Evolutionary conservation across 2,888 invertebrate species (phyloP), one percentile per base, ranked within the genome.

Genomic region (Trichopoda pennipes): DNA sequence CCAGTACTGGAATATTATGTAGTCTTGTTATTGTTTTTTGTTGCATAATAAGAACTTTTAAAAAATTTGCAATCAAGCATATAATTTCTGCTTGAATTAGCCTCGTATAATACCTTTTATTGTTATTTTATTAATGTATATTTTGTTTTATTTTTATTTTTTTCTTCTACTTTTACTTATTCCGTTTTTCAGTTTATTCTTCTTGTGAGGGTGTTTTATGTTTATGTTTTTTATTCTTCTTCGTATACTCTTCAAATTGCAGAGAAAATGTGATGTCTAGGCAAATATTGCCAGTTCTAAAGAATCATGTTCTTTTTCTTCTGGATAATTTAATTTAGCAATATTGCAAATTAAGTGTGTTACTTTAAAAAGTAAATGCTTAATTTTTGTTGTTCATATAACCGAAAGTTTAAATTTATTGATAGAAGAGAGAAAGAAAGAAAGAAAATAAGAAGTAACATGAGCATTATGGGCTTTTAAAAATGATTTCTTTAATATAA

Each of bases 181-280:
- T 38, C 42, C 12, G 56, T 42, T 69, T 8, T 38, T 47, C 21
- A 12, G 6, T 16, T 44, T 28, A 21, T 60, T 42, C 10, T 64
- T 49, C 32, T 53, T 73, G 61, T 58, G 77, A 73, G 77, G 77
- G 73, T 81, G 77, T 77, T 77, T 66, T 61, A 51, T 53, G 68
- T 55, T 35, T 28, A 4, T n/a, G n/a, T n/a, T 6, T 28, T 7
- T 44, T 42, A 19, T 53, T 17, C 35, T 56, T 53, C 6, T 49
- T 47, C 19, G 1, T 6, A n/a, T 49, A 58, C 42, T 66, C 21
- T 73, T 76, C 19, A 17, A 51, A 35, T 42, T 19, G 49, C 42
- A 14, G 28, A 61, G 10, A 58, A 64, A 69, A 69, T 64, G 58
- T 35, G 55, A 55, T 75, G 58, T 1, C 42, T 44, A 14, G 16